These are phyloP conservation scores for Drosophila merina DNA, from an alignment of 2,888 invertebrate species.

Conservation along the genomic window DNA sequence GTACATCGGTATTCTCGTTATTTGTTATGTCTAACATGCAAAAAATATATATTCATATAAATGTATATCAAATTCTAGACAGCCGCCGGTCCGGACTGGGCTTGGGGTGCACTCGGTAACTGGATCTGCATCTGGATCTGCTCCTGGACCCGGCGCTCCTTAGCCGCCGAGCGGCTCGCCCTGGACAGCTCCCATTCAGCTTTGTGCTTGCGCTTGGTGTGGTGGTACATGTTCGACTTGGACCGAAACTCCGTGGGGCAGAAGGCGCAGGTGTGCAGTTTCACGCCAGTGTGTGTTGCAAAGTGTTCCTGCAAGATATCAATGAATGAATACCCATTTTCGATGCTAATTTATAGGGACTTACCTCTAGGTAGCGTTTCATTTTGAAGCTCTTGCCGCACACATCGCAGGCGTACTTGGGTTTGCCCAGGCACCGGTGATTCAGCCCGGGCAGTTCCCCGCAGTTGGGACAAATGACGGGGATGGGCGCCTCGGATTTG, in stretches of 20 bases:
- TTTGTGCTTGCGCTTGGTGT: constrained; percentile 79
- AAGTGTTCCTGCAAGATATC: constrained; percentile 70
- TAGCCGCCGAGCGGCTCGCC: constrained; percentile 65
- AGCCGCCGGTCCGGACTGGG: constrained; percentile 25
- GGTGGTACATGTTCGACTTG: constrained; percentile 81
- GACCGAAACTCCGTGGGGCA: constrained; percentile 80
- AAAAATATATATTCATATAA: constrained; percentile 6
- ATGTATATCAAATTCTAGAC: constrained; percentile 17
- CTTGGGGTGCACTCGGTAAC: constrained; percentile 4
- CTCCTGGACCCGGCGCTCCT: constrained; percentile 27
- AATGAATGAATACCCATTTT: background rate
- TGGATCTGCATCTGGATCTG: background rate
- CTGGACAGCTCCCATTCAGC: constrained; percentile 77
- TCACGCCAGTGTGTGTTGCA: constrained; percentile 80
- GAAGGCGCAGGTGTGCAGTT: constrained; percentile 79
- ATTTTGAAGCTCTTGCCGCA: constrained; percentile 80
- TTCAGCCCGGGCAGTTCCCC: constrained; percentile 64
- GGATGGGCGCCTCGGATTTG: constrained; percentile 4
- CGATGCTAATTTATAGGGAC: background rate
- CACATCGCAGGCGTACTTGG: constrained; percentile 73
- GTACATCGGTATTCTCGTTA: constrained; percentile 32
- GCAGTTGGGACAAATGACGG: constrained; percentile 55
- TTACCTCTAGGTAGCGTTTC: constrained; percentile 75
- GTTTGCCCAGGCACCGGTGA: constrained; percentile 64
- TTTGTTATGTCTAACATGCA: constrained; percentile 28